Percentiles rank a stretch among this genome's conserved stretches.
Conservation (phyloP, 2,113 vertebrate genomes). For the Melanostigma gelatinosum region DNA sequence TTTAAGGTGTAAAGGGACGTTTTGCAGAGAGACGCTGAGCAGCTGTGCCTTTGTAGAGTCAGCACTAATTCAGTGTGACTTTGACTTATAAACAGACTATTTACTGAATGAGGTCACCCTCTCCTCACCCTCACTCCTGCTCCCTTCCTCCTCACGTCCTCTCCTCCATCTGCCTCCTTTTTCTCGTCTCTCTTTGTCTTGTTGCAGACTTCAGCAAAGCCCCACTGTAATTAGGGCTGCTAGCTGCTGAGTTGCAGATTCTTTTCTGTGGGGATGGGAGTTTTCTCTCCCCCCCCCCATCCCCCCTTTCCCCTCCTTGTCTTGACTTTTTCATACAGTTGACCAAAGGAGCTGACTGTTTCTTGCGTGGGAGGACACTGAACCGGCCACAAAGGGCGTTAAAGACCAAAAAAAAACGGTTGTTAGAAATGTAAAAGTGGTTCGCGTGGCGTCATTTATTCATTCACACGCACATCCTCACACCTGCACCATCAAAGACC, state of each 20-base stretch:
- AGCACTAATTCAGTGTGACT: constrained; percentile 51
- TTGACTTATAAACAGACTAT: constrained; percentile 64
- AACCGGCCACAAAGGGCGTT: constrained; percentile 21
- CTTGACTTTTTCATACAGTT: constrained; percentile 60
- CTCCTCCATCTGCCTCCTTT: constrained; percentile 9
- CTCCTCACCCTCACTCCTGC: constrained; percentile 20
- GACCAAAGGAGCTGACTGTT: constrained; percentile 56
- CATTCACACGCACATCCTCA: constrained; percentile 22
- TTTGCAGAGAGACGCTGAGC: constrained; percentile 44
- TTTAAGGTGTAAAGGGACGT: not conserved
- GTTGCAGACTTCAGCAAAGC: constrained; percentile 85
- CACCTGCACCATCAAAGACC: constrained; percentile 60
- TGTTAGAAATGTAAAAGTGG: constrained; percentile 7
- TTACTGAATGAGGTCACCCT: constrained; percentile 68
- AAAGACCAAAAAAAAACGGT: not conserved
- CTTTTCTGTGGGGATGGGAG: constrained; percentile 75
- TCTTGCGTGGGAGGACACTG: constrained; percentile 38
- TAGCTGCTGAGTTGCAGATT: constrained; percentile 84
- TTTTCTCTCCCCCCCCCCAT: constrained; percentile 26
- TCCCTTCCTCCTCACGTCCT: constrained; percentile 9
- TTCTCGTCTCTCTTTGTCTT: constrained; percentile 44
- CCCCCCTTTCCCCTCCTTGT: constrained; percentile 3
- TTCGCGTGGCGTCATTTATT: constrained; percentile 3
- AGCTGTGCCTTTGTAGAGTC: constrained; percentile 61
- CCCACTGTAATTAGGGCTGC: constrained; percentile 82